Evolutionary conservation across 2,888 invertebrate genomes (phyloP).

Genomic region (Thymelicus sylvestris): DNA sequence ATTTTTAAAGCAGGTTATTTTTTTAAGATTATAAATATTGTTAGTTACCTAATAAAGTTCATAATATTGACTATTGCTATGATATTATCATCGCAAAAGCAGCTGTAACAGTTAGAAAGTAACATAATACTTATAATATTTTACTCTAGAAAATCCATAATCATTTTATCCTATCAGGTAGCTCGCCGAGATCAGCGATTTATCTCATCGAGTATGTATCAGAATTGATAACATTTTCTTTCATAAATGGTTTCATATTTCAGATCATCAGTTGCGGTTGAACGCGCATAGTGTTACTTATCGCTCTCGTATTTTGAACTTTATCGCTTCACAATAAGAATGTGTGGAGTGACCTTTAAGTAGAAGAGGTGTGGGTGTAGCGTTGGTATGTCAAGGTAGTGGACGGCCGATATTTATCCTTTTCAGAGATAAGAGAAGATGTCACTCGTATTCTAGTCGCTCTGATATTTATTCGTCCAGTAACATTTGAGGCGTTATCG

Average conservation of each 20-base stretch:
- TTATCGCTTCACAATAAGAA: constrained; percentile 43
- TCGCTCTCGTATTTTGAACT: constrained; percentile 47
- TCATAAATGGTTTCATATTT: constrained; percentile 56
- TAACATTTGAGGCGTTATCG: not conserved
- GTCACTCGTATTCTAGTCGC: not conserved
- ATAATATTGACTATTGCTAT: too few relatives aligned
- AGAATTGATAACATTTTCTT: constrained; percentile 57
- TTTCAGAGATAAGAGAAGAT: not conserved
- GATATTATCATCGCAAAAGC: too few relatives aligned
- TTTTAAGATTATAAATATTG: too few relatives aligned
- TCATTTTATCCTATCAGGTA: constrained; percentile 32
- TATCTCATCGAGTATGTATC: constrained; percentile 66
- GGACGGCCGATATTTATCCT: not conserved
- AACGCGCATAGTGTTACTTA: constrained; percentile 55
- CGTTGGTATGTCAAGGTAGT: constrained; percentile 55
- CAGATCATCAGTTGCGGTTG: constrained; percentile 60
- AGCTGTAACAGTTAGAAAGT: too few relatives aligned
- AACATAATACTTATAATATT: not conserved
- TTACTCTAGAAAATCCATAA: not conserved
- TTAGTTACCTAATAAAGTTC: too few relatives aligned
- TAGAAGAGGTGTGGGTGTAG: constrained; percentile 40
- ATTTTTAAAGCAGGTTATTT: too few relatives aligned
- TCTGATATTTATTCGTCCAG: not conserved
- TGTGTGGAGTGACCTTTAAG: constrained; percentile 1
- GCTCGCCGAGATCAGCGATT: constrained; percentile 57